Base-by-base conservation (phyloP, 2,113 vertebrate species). In the Ornithorhynchus anatinus region DNA sequence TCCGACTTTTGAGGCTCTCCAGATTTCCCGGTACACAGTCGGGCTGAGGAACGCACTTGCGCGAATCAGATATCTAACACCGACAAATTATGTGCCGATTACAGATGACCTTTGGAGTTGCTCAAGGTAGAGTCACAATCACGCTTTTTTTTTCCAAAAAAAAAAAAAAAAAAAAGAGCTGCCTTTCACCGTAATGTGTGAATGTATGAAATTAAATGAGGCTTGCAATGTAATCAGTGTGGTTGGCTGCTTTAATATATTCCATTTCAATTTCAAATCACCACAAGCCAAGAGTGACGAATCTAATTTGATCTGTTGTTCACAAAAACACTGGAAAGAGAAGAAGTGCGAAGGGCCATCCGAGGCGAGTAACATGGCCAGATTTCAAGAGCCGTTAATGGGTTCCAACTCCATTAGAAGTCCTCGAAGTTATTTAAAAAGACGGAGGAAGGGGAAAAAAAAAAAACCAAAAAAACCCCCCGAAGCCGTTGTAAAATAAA, bases 241-340 rank as follows among this genome's bases (percentile, higher is more conserved):
- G 91, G 90, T 88, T 93, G 91, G 89, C 70, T 92, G 92, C 91
- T 90, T 93, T 90, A 92, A 93, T 90, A 91, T 91, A 92, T 94
- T 91, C 88, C 87, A 87, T 93, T 94, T 92, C 84, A 91, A 91
- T 93, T 88, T 93, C 80, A 94, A 93, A 93, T 92, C 87, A 91
- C 86, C 84, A 83, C 79, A 90, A 91, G 86, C 88, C 83, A 91
- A 84, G 81, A 93, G 78, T 81, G 90, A 90, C 52, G 74, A 91
- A 88, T 91, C 78, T 93, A 91, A 93, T 92, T 92, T 91, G 89
- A 92, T 91, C 91, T 87, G 84, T 75, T 88, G 84, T 80, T 90
- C 88, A 89, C 43, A 62, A 90, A 92, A 92, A 90, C 80, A 91
- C 36, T 80, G 75, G 84, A 69, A 90, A 85, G n/a, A n/a, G 80